These are phyloP conservation scores for Hydrozoanthus tunicans DNA, from an alignment of 64 coral and sea anemone genomes.

Conservation along the genomic window DNA sequence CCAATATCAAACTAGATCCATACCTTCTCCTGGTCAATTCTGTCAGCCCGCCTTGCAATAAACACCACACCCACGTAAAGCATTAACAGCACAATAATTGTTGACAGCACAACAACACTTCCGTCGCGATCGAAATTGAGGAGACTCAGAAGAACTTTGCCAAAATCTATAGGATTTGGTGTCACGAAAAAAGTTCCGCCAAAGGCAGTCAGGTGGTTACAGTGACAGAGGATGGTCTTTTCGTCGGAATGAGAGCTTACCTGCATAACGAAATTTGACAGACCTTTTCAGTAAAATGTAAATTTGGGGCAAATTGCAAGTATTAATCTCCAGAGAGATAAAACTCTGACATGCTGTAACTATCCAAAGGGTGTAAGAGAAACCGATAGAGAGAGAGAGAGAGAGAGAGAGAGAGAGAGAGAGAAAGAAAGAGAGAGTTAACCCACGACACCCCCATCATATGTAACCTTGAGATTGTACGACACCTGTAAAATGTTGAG, in stretches of 20 bases:
- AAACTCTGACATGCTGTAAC: no score
- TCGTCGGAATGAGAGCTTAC: conserved; percentile 28
- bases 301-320: no score
- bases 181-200: conserved; percentile 63
- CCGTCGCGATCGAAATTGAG: conserved; percentile 25
- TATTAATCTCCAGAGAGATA: no score
- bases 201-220: conserved; percentile 75
- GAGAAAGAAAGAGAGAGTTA: no score
- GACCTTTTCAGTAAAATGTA: neutral
- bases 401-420: no score
- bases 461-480: no score
- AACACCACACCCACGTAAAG: conserved; percentile 48
- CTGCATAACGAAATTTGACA: conserved; percentile 23
- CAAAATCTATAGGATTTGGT: conserved; percentile 78
- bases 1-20: neutral
- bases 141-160: conserved; percentile 15
- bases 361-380: no score
- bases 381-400: no score
- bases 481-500: no score
- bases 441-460: no score
- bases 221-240: conserved; percentile 43
- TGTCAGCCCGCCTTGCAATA: conserved; percentile 49
- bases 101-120: conserved; percentile 53
- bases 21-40: conserved; percentile 49
- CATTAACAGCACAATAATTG: conserved; percentile 18